Conservation (phyloP, 2,888 invertebrate species). For the Drosophila multiciliata region DNA sequence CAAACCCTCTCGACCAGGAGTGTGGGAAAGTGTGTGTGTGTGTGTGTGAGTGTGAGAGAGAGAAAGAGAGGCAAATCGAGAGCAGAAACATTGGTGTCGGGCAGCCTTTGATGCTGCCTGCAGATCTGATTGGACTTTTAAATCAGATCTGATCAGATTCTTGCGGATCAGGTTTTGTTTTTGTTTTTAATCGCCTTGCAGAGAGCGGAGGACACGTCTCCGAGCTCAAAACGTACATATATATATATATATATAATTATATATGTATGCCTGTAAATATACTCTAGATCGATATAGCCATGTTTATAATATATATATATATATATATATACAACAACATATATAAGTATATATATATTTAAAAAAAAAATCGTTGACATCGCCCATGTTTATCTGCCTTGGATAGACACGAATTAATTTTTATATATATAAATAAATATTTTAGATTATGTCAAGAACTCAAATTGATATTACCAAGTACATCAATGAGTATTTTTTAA, state of each 20-base stretch:
- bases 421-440: neutral
- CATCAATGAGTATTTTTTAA: neutral
- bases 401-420: no score
- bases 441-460: neutral
- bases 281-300: neutral
- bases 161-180: neutral
- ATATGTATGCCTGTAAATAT: neutral
- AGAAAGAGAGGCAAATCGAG: neutral
- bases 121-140: constrained; percentile 9
- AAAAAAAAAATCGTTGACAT: no score
- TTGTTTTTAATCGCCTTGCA: neutral
- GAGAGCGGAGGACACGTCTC: neutral
- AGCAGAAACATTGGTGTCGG: neutral
- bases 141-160: neutral
- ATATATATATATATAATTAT: neutral
- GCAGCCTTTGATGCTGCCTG: constrained; percentile 24
- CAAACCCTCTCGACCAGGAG: neutral
- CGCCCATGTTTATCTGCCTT: no score
- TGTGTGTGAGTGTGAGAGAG: neutral
- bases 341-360: no score
- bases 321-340: no score
- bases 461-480: neutral
- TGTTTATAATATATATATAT: no score
- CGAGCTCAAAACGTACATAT: neutral
- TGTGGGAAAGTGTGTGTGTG: neutral